Percentiles rank a stretch among this genome's conserved stretches.
phyloP scores from a whole-genome alignment of 1,140 invertebrate species.

The Octopus bimaculoides region DNA sequence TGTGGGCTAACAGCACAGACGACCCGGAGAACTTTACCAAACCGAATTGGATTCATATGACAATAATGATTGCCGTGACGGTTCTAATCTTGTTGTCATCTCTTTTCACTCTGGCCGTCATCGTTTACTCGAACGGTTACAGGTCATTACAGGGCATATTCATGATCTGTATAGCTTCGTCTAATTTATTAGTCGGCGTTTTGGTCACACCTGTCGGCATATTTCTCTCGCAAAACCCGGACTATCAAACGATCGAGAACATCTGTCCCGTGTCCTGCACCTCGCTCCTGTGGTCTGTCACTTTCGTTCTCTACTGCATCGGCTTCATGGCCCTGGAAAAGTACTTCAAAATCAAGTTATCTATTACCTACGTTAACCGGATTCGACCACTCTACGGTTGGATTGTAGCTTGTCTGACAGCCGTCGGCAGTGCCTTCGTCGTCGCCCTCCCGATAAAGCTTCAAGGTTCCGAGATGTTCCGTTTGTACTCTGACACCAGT shows the following conservation, averaged over 20 bases:
- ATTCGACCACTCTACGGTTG: neutral
- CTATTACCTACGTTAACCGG: neutral
- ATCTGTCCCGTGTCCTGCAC: neutral
- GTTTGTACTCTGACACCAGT: neutral
- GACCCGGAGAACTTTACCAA: neutral
- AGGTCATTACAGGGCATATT: neutral
- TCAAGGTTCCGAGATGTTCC: too few species aligned
- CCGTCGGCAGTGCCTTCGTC: neutral
- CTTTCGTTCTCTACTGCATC: constrained; percentile 10
- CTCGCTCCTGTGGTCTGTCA: neutral
- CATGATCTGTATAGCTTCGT: constrained; percentile 11
- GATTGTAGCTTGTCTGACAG: neutral
- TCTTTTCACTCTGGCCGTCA: neutral
- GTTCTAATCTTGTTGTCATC: neutral
- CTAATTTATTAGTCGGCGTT: neutral
- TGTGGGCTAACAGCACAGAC: neutral
- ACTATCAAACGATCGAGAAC: neutral
- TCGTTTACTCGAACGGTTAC: neutral
- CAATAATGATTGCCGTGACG: neutral
- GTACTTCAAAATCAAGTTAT: neutral
- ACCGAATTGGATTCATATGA: neutral
- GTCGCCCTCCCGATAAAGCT: neutral
- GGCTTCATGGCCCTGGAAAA: constrained; percentile 6
- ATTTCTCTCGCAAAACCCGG: neutral
- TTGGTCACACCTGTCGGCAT: neutral